Evolutionary conservation across 2,888 invertebrate genomes (phyloP).

Genomic region (Ormia ochracea): DNA sequence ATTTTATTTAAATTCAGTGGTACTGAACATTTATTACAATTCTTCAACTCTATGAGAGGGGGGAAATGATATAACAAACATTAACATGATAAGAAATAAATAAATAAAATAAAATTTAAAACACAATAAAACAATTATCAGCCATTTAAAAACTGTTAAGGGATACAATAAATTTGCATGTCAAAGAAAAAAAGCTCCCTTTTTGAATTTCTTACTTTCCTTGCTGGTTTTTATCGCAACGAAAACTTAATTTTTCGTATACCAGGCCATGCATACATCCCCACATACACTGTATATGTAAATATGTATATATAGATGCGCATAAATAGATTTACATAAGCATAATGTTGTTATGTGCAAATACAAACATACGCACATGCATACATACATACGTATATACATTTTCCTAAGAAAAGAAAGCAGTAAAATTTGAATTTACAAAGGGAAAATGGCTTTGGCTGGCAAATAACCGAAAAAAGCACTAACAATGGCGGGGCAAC

Average conservation of each 20-base stretch:
- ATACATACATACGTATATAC: background rate
- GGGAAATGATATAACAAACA: background rate
- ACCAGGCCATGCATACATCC: no score
- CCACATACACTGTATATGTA: no score
- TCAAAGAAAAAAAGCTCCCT: slow-evolving; percentile 62
- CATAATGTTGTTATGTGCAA: no score
- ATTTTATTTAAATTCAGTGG: background rate
- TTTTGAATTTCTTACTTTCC: slow-evolving; percentile 12
- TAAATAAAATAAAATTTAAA: slow-evolving; percentile 50
- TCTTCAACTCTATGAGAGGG: background rate
- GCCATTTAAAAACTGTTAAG: slow-evolving; percentile 68
- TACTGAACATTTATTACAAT: background rate
- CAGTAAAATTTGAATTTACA: slow-evolving; percentile 41
- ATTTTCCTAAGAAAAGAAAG: slow-evolving; percentile 3
- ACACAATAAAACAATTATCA: slow-evolving; percentile 63
- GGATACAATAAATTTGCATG: slow-evolving; percentile 74
- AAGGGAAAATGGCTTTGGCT: slow-evolving; percentile 42
- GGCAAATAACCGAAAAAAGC: slow-evolving; percentile 46
- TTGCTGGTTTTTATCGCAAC: background rate
- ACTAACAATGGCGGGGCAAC: slow-evolving; percentile 66
- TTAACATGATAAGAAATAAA: slow-evolving; percentile 33
- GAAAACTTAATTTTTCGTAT: slow-evolving; percentile 19
- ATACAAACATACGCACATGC: background rate
- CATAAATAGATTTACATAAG: no score
- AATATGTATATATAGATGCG: no score